Percentiles rank a stretch among this genome's conserved stretches.
These are phyloP conservation scores for Netta rufina DNA, from an alignment of 2,797 vertebrate genomes.

Conservation along the genomic window DNA sequence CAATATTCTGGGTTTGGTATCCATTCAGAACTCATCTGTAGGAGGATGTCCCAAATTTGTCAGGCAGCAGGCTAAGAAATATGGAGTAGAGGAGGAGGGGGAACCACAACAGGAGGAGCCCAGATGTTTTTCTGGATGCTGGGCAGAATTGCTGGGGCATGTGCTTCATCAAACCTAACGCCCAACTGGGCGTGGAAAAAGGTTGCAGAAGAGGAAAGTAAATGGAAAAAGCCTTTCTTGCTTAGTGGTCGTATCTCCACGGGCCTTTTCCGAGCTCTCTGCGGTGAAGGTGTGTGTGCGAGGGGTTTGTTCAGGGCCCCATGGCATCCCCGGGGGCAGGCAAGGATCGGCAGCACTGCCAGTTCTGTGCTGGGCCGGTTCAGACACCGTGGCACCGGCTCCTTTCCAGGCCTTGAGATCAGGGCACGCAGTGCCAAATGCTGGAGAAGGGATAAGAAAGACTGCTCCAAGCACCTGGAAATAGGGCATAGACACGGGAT, in stretches of 20 bases:
- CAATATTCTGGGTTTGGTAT: neutral
- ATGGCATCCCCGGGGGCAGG: neutral
- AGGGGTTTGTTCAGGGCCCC: neutral
- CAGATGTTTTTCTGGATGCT: neutral
- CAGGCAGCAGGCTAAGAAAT: neutral
- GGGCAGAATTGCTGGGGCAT: neutral
- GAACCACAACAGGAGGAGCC: neutral
- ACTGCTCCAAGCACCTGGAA: neutral
- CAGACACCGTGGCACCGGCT: fast-evolving
- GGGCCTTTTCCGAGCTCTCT: neutral
- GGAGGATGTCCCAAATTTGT: neutral
- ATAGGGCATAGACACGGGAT: neutral
- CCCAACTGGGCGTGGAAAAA: neutral
- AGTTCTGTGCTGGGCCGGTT: neutral
- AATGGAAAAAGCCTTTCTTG: neutral
- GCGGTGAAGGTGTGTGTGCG: fast-evolving
- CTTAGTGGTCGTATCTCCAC: neutral
- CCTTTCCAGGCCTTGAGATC: neutral
- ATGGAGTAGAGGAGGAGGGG: neutral
- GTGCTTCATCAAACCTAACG: neutral
- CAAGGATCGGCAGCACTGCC: neutral
- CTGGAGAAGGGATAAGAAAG: neutral
- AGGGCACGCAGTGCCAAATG: neutral
- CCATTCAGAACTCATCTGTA: neutral
- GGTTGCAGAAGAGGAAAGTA: neutral